Conservation (phyloP, 2,888 invertebrate species). For the Nomada hirtipes region DNA sequence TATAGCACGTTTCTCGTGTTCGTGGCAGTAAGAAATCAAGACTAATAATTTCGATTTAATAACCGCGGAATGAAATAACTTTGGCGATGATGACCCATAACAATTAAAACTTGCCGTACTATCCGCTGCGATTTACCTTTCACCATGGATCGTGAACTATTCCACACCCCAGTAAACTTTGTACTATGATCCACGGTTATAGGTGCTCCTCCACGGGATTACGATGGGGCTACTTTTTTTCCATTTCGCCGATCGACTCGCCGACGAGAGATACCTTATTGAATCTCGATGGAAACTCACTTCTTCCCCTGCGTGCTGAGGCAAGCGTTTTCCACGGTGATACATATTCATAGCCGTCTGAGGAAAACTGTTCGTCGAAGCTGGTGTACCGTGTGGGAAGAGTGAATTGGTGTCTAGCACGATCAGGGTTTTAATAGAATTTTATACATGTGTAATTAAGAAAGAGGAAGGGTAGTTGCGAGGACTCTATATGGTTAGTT, state of each 20-base stretch:
- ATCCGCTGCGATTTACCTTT: conserved; percentile 59
- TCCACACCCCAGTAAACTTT: conserved; percentile 72
- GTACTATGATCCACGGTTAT: conserved; percentile 77
- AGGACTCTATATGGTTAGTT: neutral
- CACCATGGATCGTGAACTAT: conserved; percentile 44
- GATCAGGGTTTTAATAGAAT: neutral
- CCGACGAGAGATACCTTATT: conserved; percentile 38
- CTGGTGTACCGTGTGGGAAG: neutral
- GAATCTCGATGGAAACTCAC: conserved; percentile 44
- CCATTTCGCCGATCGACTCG: conserved; percentile 19
- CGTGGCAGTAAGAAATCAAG: conserved; percentile 44
- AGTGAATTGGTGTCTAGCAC: neutral
- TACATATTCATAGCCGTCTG: conserved; percentile 17
- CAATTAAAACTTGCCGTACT: conserved; percentile 79
- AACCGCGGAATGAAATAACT: conserved; percentile 64
- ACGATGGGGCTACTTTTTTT: conserved; percentile 48
- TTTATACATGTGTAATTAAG: neutral
- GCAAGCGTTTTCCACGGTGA: neutral
- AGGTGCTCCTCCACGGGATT: conserved; percentile 55
- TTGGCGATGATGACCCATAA: conserved; percentile 72
- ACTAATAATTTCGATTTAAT: conserved; percentile 71
- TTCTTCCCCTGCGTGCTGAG: neutral
- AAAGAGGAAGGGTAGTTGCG: neutral
- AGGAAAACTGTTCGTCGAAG: neutral
- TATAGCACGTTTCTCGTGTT: conserved; percentile 8